Evolutionary conservation across 2,888 invertebrate species (phyloP).

Genomic region (Seira sanloemensis): DNA sequence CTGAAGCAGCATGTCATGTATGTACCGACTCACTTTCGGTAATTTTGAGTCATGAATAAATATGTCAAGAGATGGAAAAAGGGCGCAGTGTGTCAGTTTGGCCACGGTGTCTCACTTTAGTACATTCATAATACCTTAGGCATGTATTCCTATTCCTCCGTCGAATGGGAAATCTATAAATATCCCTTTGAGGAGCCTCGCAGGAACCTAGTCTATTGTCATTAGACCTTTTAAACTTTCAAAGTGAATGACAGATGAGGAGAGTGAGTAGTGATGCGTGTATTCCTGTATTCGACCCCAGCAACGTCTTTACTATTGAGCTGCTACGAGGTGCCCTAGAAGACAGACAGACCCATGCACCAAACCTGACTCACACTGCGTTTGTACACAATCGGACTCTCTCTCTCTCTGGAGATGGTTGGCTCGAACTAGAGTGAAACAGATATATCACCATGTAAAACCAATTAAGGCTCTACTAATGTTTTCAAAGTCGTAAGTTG

Average conservation of each 20-base stretch:
- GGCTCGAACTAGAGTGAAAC: no score
- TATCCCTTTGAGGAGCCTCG: neutral
- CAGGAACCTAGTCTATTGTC: neutral
- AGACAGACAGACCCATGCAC: no score
- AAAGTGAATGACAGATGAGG: neutral
- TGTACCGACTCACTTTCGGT: neutral
- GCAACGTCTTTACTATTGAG: no score
- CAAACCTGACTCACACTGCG: no score
- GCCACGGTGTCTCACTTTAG: neutral
- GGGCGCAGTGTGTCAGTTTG: constrained; percentile 12
- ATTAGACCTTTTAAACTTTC: neutral
- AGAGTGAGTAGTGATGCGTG: neutral
- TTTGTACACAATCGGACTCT: no score
- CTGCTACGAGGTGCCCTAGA: no score
- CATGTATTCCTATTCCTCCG: neutral
- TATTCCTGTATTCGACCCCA: neutral
- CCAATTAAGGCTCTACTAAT: no score
- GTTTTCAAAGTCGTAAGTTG: no score
- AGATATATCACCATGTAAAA: no score
- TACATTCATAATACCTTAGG: no score
- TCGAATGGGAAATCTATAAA: no score
- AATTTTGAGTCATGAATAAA: constrained; percentile 2
- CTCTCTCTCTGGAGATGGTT: no score
- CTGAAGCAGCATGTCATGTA: neutral
- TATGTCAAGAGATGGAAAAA: constrained; percentile 3